Evolutionary conservation across 2,113 vertebrate genomes (phyloP), one percentile per base, ranked within the genome.

Genomic region (Ceyx cyanopectus): DNA sequence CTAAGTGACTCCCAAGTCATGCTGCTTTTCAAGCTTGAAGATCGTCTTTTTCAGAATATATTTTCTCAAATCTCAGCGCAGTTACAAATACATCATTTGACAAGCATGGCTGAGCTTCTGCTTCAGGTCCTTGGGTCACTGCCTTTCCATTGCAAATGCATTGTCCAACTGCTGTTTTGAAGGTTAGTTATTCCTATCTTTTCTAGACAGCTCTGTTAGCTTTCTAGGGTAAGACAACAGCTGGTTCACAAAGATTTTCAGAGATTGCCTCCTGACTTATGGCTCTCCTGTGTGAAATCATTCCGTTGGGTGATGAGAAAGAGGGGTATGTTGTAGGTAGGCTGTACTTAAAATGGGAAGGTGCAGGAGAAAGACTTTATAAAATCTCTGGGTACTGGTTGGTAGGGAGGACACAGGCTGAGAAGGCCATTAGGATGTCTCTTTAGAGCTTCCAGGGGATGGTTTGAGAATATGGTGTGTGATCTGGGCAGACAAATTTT

Each of bases 61-160:
- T 67, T 69, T 93, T 83, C 73, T 90, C 65, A 57, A 50, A 48
- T 54, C 73, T 70, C 87, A 30, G 79, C 60, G 85, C 85, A 85
- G 87, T 37, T 62, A n/a, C 81, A 85, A 89, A 83, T 56, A 70
- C 46, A 87, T 14, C 9, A 46, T 91, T 82, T 89, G 82, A 58
- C 79, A 92, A 67, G 93, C 93, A 82, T 12, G 82, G 63, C 85
- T 89, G 90, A 91, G 79, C 93, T 87, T 69, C 93, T 87, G 78
- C 81, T 57, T 85, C 81, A 15, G 84, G 67, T 85, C 70, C 34
- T 54, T 48, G 81, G 70, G 89, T 95, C 89, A 76, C 70, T 82
- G 70, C 78, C 24, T 76, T 80, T 85, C 83, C n/a, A 19, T 58
- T 73, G 74, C 34, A 90, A 84, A 76, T 9, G 14, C 37, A 8